Base-by-base conservation (phyloP, 2,113 vertebrate species). In the Erythrolamprus reginae region DNA sequence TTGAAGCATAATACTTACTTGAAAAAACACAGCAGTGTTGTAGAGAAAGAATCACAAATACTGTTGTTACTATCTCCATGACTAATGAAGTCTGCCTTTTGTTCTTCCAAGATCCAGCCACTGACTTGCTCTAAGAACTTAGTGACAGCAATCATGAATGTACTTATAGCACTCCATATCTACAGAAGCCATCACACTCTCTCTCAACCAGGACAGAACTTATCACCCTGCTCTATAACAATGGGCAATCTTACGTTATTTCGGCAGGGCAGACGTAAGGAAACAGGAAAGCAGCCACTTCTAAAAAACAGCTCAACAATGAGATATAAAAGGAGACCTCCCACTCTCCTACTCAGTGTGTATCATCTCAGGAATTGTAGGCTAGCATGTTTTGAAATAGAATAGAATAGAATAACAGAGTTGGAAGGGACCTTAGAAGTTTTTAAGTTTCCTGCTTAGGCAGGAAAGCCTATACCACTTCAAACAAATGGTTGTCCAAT, bases 91-190 rank as follows among this genome's bases (percentile, higher is more conserved):
- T 47, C 33, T 48, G 42, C 3, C 21, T 26, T 89, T 89, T 91
- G 70, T 82, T 88, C 53, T 88, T 33, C 38, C 17, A 58, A 65
- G 83, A 61, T 84, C 45, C 77, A 88, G 86, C 53, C 8, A 48
- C 42, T 50, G 7, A 51, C 48, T 38, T 83, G 13, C 23, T 65
- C 77, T 51, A 84, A 61, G 52, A 88, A 50, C 52, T 45, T 61
- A 61, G 77, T 77, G 23, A 38, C 28, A 51, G 53, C 55, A 82
- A 45, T 58, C 48, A 48, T 82, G 33, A 45, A 19, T 47, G 19
- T 58, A 84, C 87, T 88, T 91, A 65, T 91, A 91, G 86, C 3
- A 61, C n/a, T 51, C n/a, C 47, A 28, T 91, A 91, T 84, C 90
- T 65, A 84, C 4, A 50, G 87, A 42, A 88, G 77, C 77, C 51